These are phyloP conservation scores for Trachelipus rathkii DNA, from an alignment of 1,140 invertebrate species.

Conservation along the genomic window DNA sequence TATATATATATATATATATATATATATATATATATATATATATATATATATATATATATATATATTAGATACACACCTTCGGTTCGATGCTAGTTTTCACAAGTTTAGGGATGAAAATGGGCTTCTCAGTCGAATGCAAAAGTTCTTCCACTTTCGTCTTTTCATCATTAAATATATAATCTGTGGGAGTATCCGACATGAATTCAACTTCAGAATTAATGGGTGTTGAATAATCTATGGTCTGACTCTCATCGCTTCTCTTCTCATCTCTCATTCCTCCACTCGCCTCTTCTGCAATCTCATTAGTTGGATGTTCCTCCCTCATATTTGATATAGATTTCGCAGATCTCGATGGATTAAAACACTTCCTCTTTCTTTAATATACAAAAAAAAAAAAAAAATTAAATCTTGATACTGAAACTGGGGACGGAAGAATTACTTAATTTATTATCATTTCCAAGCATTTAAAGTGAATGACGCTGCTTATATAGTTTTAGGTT, in stretches of 20 bases:
- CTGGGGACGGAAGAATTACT: no score
- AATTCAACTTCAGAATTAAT: background rate
- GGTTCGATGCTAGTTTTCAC: background rate
- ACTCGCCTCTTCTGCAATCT: background rate
- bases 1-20: slow-evolving; percentile 14
- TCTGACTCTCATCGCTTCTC: background rate
- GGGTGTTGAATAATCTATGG: background rate
- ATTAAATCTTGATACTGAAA: slow-evolving; percentile 46
- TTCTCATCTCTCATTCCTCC: background rate
- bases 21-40: slow-evolving; percentile 16
- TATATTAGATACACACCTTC: background rate
- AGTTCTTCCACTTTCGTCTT: background rate
- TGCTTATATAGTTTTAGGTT: no score
- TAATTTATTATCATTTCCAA: no score
- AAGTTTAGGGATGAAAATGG: background rate
- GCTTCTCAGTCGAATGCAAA: background rate
- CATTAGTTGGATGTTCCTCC: background rate
- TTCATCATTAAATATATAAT: background rate
- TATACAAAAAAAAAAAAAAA: slow-evolving; percentile 45
- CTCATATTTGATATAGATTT: slow-evolving; percentile 17
- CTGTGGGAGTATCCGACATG: background rate
- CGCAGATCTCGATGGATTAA: slow-evolving; percentile 28
- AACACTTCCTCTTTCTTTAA: slow-evolving; percentile 32
- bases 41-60: slow-evolving; percentile 16
- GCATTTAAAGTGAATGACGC: no score